Evolutionary conservation across 2,888 invertebrate genomes (phyloP).

Genomic region (Lochmaea crataegi): DNA sequence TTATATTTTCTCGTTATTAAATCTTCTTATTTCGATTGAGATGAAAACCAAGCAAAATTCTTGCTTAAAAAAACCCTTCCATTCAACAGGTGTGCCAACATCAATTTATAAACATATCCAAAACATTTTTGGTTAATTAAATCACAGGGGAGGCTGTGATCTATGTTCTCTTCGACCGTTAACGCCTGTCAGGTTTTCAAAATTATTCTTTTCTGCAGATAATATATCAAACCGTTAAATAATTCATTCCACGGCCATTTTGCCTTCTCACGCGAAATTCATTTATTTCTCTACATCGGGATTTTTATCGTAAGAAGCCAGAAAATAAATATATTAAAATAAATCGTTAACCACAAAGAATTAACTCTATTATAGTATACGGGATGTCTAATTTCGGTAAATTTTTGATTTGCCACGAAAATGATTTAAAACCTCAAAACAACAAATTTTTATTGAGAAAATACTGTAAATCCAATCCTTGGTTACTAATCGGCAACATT

Average conservation of each 20-base stretch:
- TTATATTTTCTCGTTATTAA: no score
- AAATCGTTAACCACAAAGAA: background rate
- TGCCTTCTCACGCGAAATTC: conserved; percentile 20
- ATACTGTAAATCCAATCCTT: no score
- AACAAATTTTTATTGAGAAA: no score
- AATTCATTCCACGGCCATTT: conserved; percentile 20
- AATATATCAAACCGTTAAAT: conserved; percentile 22
- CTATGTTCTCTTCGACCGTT: conserved; percentile 1
- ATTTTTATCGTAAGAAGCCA: background rate
- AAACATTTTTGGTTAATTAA: conserved; percentile 13
- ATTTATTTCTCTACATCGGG: conserved; percentile 10
- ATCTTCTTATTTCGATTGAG: no score
- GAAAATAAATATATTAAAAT: background rate
- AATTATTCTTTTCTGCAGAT: conserved; percentile 18
- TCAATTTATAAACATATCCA: background rate
- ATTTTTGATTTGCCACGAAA: no score
- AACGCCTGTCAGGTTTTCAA: conserved; percentile 16
- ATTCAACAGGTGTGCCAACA: background rate
- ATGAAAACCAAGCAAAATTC: no score
- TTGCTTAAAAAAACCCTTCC: background rate
- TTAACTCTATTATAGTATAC: no score
- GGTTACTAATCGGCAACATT: no score
- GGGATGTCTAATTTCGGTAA: no score
- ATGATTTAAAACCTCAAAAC: no score
- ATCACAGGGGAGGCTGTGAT: background rate